phyloP scores from a whole-genome alignment of 2,113 vertebrate genomes.

The Okapia johnstoni region DNA sequence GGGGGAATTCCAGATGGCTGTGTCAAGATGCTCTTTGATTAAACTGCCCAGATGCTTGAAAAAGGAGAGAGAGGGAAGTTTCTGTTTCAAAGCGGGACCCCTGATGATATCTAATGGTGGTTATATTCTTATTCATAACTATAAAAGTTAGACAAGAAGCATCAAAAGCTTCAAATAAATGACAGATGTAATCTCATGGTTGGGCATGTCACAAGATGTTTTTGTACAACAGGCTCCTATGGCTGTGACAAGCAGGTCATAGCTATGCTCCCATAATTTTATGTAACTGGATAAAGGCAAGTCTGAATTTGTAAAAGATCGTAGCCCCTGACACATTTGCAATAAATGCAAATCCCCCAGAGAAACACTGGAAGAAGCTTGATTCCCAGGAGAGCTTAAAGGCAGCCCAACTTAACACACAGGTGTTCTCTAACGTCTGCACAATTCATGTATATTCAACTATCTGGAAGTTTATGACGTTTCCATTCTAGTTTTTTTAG shows the following conservation, averaged over 20 bases:
- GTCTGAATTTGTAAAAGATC: not conserved
- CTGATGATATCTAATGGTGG: not conserved
- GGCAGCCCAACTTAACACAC: not conserved
- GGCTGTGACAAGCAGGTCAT: not conserved
- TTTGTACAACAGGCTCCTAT: not conserved
- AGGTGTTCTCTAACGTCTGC: too few relatives aligned
- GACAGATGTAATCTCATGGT: not conserved
- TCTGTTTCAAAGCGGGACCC: not conserved
- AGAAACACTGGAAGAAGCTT: not conserved
- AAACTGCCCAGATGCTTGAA: slow-evolving; percentile 32
- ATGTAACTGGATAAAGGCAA: not conserved
- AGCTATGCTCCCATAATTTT: not conserved
- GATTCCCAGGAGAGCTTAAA: not conserved
- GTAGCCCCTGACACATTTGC: not conserved
- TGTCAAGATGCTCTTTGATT: not conserved
- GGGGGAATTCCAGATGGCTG: not conserved
- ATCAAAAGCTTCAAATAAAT: not conserved
- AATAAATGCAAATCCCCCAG: not conserved
- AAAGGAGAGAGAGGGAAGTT: not conserved
- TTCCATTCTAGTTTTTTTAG: not conserved
- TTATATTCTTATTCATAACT: not conserved
- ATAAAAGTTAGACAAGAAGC: not conserved
- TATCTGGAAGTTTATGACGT: not conserved
- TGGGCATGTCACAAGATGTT: not conserved
- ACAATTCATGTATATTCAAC: not conserved